These are phyloP conservation scores for Eupristina koningsbergeri DNA, from an alignment of 1,140 invertebrate genomes.

Conservation along the genomic window DNA sequence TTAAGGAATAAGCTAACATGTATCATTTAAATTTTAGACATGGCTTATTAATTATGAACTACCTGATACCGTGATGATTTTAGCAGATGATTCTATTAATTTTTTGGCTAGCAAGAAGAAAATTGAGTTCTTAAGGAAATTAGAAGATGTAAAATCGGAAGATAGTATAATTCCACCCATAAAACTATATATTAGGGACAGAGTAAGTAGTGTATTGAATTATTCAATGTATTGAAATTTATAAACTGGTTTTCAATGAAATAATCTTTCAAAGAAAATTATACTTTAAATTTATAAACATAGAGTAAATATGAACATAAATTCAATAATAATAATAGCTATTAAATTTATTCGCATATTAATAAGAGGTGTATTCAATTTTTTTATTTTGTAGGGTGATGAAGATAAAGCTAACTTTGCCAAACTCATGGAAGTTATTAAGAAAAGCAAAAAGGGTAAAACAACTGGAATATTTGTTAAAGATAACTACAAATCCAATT, in stretches of 20 bases:
- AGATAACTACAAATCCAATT: constrained; percentile 94
- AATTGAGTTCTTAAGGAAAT: constrained; percentile 94
- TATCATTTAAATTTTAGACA: constrained; percentile 75
- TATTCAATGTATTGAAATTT: too few species aligned
- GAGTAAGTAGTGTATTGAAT: constrained; percentile 77
- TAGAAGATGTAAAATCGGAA: constrained; percentile 92
- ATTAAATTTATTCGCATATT: not conserved
- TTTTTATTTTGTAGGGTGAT: constrained; percentile 79
- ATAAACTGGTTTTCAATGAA: too few species aligned
- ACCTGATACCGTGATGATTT: constrained; percentile 94
- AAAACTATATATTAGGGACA: constrained; percentile 91
- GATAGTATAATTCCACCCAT: constrained; percentile 86
- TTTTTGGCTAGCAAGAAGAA: constrained; percentile 98
- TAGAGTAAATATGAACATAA: not conserved
- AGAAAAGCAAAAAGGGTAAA: constrained; percentile 91
- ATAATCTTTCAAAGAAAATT: too few species aligned
- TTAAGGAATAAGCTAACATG: not conserved
- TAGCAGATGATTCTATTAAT: constrained; percentile 87
- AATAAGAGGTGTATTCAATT: not conserved
- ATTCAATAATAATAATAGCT: too few species aligned
- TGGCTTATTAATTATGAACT: constrained; percentile 98
- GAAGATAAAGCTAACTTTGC: constrained; percentile 96
- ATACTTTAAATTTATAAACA: too few species aligned
- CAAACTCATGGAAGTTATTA: constrained; percentile 89
- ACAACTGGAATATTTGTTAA: constrained; percentile 94